Base-by-base conservation (phyloP, 2,888 invertebrate genomes). In the Dromius quadrimaculatus region DNA sequence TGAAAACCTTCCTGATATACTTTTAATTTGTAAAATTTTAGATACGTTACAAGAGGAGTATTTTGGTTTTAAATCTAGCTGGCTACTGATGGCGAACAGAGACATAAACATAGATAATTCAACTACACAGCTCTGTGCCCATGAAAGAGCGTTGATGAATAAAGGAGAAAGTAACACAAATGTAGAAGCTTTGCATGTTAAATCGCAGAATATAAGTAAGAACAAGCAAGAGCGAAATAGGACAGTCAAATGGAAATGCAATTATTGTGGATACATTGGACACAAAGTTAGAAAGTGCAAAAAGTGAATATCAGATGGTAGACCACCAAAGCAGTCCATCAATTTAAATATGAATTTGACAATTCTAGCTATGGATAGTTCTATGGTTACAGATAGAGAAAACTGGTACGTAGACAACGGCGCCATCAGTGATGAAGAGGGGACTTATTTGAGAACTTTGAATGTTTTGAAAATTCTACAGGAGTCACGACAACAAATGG, bases 1-100 rank as follows among this genome's bases (percentile, higher is more conserved):
- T 13, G 13, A 17, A 41, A 19, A 47, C n/a, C 22, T 72, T 22
- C 72, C 64, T 1, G 59, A 72, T 11, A 2, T 72, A 15, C 34
- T 72, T 17, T 54, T 72, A 15, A 71, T 72, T 22, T 72, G 66
- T 13, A 72, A 72, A 50, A 62, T 72, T 43, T 28, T 72, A 13
- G 62, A 50, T 28, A 54, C 66, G n/a, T 54, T 65, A 20, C 71
- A 71, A 28, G 68, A 68, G 15, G 63, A 72, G 43, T 71, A 71
- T 54, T 71, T 69, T 71, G 41, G 62, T 5, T 71, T 71, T 36
- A 62, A 71, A 22, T 71, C 66, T 8, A 71, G 62, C 28, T 71
- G 71, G 71, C 19, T 62, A 15, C 32, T 68, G 19, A 68, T 71
- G 63, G 8, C 57, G 17, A 71, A 63, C 54, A 23, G 23, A 34